Evolutionary conservation across 2,888 invertebrate genomes (phyloP).

Genomic region (Amphipoea lucens): DNA sequence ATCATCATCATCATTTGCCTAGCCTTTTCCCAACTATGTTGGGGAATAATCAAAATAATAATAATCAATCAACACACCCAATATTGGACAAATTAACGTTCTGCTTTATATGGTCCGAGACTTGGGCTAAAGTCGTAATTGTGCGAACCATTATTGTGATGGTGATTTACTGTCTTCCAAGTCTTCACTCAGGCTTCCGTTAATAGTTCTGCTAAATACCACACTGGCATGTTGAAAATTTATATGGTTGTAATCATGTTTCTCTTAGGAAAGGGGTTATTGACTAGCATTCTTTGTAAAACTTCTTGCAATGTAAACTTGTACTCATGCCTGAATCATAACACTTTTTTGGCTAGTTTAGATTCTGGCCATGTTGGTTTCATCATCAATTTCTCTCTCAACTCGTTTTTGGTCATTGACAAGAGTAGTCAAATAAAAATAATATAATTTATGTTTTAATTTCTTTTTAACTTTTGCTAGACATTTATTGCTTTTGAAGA

Average conservation of each 20-base stretch:
- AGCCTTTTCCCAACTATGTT: no score
- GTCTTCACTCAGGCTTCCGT: conserved; percentile 33
- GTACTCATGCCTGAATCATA: not conserved
- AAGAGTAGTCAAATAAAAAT: conserved; percentile 44
- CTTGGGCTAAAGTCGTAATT: conserved; percentile 63
- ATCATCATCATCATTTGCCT: no score
- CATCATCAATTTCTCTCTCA: conserved; percentile 34
- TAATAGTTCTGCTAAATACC: conserved; percentile 49
- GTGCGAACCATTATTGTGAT: conserved; percentile 50
- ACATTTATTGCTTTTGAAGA: conserved; percentile 52
- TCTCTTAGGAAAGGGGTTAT: conserved; percentile 3
- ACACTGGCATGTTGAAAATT: conserved; percentile 18
- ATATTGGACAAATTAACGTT: conserved; percentile 70
- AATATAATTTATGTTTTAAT: conserved; percentile 51
- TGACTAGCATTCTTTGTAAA: conserved; percentile 7
- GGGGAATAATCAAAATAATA: no score
- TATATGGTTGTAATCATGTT: conserved; percentile 28
- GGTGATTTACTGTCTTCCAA: conserved; percentile 48
- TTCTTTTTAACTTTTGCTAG: conserved; percentile 43
- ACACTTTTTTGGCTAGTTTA: conserved; percentile 14
- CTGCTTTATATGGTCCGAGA: conserved; percentile 57
- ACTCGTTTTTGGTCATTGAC: conserved; percentile 34
- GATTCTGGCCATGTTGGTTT: conserved; percentile 20
- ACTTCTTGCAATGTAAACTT: conserved; percentile 11
- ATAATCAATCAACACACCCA: conserved; percentile 69